Percentiles rank a stretch among this genome's conserved stretches.
Conservation (phyloP, 2,888 invertebrate genomes). For the Malachius bipustulatus region DNA sequence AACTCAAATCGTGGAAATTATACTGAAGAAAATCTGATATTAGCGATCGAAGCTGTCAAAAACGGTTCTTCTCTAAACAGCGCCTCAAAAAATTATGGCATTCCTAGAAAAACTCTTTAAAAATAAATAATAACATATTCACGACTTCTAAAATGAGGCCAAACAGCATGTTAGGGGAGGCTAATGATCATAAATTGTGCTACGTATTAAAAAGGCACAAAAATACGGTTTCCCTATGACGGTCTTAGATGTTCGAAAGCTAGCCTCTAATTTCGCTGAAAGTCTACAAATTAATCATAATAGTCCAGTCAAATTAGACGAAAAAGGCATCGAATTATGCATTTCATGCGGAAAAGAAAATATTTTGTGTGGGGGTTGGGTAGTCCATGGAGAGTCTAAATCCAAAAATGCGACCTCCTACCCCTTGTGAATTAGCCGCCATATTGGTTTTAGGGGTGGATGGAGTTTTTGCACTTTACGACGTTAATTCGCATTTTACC, state of each 20-base stretch:
- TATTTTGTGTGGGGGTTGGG: no score
- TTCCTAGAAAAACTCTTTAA: conserved; percentile 13
- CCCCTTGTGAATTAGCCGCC: no score
- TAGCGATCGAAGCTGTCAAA: conserved; percentile 14
- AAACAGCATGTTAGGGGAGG: conserved; percentile 12
- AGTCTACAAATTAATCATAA: conserved; percentile 6
- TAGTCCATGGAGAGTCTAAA: no score
- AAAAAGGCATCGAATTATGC: no score
- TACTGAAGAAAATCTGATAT: conserved; percentile 11
- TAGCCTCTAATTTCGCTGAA: conserved; percentile 13
- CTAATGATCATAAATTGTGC: conserved; percentile 14
- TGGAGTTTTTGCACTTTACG: no score
- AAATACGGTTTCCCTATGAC: conserved; percentile 14
- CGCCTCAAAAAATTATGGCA: conserved; percentile 11
- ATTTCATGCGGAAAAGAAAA: no score
- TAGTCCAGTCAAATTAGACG: no score
- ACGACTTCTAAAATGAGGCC: conserved; percentile 9
- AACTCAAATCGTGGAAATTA: conserved; percentile 7
- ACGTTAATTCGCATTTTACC: no score
- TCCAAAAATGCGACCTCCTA: no score
- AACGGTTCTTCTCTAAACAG: conserved; percentile 12
- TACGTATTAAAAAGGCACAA: conserved; percentile 15
- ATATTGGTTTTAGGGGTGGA: no score
- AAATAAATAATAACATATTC: conserved; percentile 9
- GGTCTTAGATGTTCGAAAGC: conserved; percentile 12